Evolutionary conservation across 1,140 invertebrate species (phyloP).

Genomic region (Micrasema longulum): DNA sequence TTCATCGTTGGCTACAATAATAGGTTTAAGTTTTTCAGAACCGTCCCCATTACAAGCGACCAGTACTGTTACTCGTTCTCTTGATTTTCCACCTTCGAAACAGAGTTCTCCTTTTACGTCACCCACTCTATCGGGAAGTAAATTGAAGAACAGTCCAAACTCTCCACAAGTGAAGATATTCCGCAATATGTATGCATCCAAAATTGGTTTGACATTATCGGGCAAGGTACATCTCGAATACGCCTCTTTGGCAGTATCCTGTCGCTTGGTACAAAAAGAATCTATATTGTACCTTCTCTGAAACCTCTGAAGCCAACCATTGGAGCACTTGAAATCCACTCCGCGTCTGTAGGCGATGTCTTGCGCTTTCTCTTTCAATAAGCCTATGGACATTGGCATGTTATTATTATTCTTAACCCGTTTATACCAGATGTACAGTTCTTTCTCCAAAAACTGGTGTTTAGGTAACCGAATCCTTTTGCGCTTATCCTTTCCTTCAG

Average conservation of each 20-base stretch:
- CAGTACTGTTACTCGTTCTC: constrained; percentile 18
- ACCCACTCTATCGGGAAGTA: constrained; percentile 10
- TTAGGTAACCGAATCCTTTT: constrained; percentile 13
- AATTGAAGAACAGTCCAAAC: constrained; percentile 18
- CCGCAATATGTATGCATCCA: constrained; percentile 17
- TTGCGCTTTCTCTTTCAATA: constrained; percentile 23
- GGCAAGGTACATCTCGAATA: background rate
- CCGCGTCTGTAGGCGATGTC: constrained; percentile 14
- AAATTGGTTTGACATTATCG: constrained; percentile 29
- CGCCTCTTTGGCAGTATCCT: background rate
- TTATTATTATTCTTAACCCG: constrained; percentile 5
- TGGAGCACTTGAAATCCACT: constrained; percentile 25
- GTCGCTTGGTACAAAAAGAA: constrained; percentile 3
- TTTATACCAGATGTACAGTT: constrained; percentile 14
- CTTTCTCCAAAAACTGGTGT: constrained; percentile 20
- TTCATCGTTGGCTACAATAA: constrained; percentile 15
- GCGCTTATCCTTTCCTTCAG: constrained; percentile 24
- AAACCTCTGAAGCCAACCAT: constrained; percentile 29
- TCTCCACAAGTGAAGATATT: constrained; percentile 39
- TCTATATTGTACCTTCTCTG: constrained; percentile 15
- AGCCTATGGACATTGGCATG: background rate
- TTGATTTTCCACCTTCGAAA: constrained; percentile 19
- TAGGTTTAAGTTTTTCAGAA: constrained; percentile 18
- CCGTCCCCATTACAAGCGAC: constrained; percentile 18
- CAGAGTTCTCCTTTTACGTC: constrained; percentile 8